Evolutionary conservation across 2,113 vertebrate species (phyloP), one percentile per base, ranked within the genome.

Genomic region (Zootoca vivipara): DNA sequence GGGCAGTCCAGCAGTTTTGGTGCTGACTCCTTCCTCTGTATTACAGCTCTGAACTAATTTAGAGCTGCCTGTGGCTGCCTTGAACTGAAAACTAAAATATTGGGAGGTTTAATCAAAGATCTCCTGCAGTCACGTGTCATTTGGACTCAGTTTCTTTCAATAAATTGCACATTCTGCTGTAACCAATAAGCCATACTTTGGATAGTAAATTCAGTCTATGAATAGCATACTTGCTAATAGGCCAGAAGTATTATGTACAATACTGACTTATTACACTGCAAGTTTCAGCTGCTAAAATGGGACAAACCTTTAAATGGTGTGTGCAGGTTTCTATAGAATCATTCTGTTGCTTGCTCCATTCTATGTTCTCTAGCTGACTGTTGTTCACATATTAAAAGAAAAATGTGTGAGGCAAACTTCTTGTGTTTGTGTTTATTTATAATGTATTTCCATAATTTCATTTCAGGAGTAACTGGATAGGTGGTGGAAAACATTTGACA

Each of bases 401-500:
- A 85, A 74, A 74, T 35, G 24, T 26, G 69, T 2, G 22, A 91
- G 81, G 90, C 69, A 62, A 12, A 42, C 1, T 0, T 56, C 84
- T 88, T 67, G 33, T 69, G 28, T 9, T 46, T 33, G 24, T 78
- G 26, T n/a, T 28, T 16, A 8, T 94, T 24, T 89, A 42, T 65
- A 92, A 87, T 3, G 67, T 91, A 87, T 79, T 42, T n/a, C 75
- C 79, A 85, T 73, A 88, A 38, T 91, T 94, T 94, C 90, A 87
- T 90, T 90, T 91, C 40, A 86, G 15, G 79, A 90, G 67, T 93
- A 89, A 89, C 84, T 80, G 84, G 88, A 33, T 62, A 82, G 46
- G n/a, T 70, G 90, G 72, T 90, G 72, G 90, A 91, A 94, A 94
- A 91, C 82, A 87, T 58, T 91, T 75, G 87, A 74, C 88, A 88